A percentile compares a stretch with the other conserved stretches of the same genome.
phyloP scores from a whole-genome alignment of 2,888 invertebrate genomes.

The Napeogenes sylphis region DNA sequence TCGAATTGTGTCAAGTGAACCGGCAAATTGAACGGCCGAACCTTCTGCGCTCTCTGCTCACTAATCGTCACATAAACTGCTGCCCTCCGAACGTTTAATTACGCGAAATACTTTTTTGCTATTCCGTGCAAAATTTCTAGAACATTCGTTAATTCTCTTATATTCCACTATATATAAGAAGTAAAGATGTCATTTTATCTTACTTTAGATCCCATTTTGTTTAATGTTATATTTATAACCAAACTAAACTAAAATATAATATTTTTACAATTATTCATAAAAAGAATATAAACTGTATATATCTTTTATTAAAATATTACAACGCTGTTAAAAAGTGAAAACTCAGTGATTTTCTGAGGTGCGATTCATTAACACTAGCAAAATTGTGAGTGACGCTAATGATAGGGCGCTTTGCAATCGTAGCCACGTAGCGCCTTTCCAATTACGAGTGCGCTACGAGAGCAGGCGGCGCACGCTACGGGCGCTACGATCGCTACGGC shows the following conservation, averaged over 20 bases:
- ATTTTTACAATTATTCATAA: too few species aligned
- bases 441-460: conserved; percentile 55
- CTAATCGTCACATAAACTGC: conserved; percentile 76
- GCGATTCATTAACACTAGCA: conserved; percentile 31
- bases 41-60: conserved; percentile 70
- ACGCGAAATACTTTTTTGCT: conserved; percentile 58
- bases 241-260: too few species aligned
- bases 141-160: not conserved
- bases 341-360: conserved; percentile 19
- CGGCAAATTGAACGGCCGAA: conserved; percentile 78
- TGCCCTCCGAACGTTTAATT: conserved; percentile 67
- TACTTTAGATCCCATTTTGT: too few species aligned
- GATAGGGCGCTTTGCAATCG: conserved; percentile 61
- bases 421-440: conserved; percentile 62
- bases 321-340: conserved; percentile 13
- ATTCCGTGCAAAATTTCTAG: conserved; percentile 7
- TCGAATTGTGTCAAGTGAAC: conserved; percentile 79
- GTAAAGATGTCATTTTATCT: too few species aligned
- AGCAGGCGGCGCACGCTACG: conserved; percentile 24
- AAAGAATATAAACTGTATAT: not conserved
- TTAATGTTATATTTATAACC: too few species aligned
- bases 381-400: conserved; percentile 75
- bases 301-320: conserved; percentile 8
- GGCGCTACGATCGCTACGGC: conserved; percentile 6
- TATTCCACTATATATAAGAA: too few species aligned